These are phyloP conservation scores for Pedetes capensis DNA, from an alignment of 2,113 vertebrate species.

Conservation along the genomic window DNA sequence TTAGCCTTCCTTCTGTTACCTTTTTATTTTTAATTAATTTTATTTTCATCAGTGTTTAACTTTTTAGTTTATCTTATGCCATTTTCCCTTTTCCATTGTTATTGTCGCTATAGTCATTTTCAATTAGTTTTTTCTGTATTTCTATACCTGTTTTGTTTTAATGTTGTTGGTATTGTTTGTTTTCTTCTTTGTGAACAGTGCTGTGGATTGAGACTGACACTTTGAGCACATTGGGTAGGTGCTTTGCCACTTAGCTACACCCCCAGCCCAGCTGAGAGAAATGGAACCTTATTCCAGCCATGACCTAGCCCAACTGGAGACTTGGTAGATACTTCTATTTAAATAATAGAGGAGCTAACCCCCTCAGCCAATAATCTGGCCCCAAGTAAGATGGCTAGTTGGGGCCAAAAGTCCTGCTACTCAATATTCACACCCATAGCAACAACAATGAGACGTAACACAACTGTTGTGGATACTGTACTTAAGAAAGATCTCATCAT, in stretches of 20 bases:
- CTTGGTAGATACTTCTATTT: not conserved
- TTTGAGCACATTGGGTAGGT: not conserved
- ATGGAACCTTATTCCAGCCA: not conserved
- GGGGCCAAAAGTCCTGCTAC: too few relatives aligned
- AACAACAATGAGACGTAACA: not conserved
- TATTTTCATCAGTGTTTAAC: too few relatives aligned
- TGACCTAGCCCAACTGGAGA: not conserved
- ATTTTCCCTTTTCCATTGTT: too few relatives aligned
- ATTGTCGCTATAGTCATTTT: too few relatives aligned
- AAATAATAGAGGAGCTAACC: not conserved
- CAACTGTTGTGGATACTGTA: not conserved
- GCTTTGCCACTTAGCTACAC: not conserved
- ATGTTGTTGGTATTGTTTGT: not conserved
- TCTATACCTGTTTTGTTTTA: too few relatives aligned
- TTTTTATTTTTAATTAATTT: too few relatives aligned
- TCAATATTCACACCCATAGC: not conserved
- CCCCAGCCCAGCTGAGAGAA: not conserved
- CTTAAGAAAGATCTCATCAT: not conserved
- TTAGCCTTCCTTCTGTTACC: not conserved
- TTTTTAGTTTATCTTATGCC: too few relatives aligned
- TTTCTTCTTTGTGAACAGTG: not conserved
- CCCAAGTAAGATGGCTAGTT: not conserved
- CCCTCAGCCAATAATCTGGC: not conserved
- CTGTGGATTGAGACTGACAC: too few relatives aligned
- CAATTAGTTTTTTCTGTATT: too few relatives aligned